Percentiles rank a stretch among this genome's conserved stretches.
phyloP scores from a whole-genome alignment of 2,797 vertebrate species.

The Sebastes matsubarae region DNA sequence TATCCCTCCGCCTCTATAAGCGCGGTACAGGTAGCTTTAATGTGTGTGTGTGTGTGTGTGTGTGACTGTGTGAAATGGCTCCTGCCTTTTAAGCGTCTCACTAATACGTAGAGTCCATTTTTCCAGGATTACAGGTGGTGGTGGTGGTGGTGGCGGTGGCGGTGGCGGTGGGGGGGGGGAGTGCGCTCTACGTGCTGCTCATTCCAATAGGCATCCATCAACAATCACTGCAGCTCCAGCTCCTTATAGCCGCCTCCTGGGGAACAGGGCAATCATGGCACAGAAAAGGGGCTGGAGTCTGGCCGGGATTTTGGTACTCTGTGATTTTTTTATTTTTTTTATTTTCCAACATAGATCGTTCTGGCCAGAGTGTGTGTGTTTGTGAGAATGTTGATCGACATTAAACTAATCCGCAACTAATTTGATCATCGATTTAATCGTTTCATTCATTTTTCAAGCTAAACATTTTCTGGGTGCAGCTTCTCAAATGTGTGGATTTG shows the following conservation, averaged over 20 bases:
- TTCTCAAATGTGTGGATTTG: background rate
- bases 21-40: constrained; percentile 34
- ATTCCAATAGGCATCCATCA: constrained; percentile 60
- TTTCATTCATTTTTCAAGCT: background rate
- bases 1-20: constrained; percentile 31
- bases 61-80: constrained; percentile 52
- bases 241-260: constrained; percentile 35
- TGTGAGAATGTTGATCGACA: background rate
- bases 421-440: background rate
- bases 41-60: constrained; percentile 17
- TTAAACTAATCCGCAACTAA: background rate
- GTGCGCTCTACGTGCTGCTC: constrained; percentile 42
- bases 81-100: constrained; percentile 51
- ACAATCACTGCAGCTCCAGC: constrained; percentile 40
- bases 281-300: constrained; percentile 30
- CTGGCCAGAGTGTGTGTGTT: background rate
- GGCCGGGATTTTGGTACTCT: constrained; percentile 22
- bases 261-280: constrained; percentile 58
- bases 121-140: constrained; percentile 61
- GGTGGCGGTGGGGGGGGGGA: too few relatives aligned
- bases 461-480: background rate
- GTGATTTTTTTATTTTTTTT: background rate
- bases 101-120: constrained; percentile 65
- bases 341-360: constrained; percentile 6
- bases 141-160: background rate